A percentile compares a stretch with the other conserved stretches of the same genome.
phyloP scores from a whole-genome alignment of 2,797 vertebrate genomes.

The Typhlichthys eigenmanni region DNA sequence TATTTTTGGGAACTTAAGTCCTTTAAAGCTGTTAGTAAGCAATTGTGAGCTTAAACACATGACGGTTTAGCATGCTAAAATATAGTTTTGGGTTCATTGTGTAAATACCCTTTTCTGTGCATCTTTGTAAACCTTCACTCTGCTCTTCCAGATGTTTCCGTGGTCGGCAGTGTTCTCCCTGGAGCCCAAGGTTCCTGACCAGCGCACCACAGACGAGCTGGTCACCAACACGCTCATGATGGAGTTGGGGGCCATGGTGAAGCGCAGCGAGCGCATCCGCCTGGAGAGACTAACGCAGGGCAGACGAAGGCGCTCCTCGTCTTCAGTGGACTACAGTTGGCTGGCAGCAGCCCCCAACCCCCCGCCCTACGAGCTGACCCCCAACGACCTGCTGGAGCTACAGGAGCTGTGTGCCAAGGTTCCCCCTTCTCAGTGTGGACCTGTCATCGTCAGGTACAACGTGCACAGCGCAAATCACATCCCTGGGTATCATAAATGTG shows the following conservation, averaged over 20 bases:
- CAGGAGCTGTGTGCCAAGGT: conserved; percentile 80
- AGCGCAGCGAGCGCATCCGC: conserved; percentile 78
- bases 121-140: background rate
- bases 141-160: conserved; percentile 76
- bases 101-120: background rate
- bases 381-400: conserved; percentile 79
- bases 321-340: conserved; percentile 82
- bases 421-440: conserved; percentile 79
- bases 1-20: no score
- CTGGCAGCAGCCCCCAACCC: conserved; percentile 66
- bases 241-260: conserved; percentile 81
- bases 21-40: no score
- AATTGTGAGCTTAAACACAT: no score
- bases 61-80: no score
- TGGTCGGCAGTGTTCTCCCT: conserved; percentile 79
- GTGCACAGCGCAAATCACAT: no score
- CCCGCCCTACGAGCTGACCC: conserved; percentile 74
- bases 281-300: conserved; percentile 72
- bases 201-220: conserved; percentile 74
- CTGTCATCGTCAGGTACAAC: conserved; percentile 77
- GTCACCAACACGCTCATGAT: conserved; percentile 84
- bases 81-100: no score
- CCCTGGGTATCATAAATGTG: no score
- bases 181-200: conserved; percentile 78
- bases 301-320: conserved; percentile 69